These are phyloP conservation scores for Furnarius figulus DNA, from an alignment of 2,113 vertebrate species.

Conservation along the genomic window DNA sequence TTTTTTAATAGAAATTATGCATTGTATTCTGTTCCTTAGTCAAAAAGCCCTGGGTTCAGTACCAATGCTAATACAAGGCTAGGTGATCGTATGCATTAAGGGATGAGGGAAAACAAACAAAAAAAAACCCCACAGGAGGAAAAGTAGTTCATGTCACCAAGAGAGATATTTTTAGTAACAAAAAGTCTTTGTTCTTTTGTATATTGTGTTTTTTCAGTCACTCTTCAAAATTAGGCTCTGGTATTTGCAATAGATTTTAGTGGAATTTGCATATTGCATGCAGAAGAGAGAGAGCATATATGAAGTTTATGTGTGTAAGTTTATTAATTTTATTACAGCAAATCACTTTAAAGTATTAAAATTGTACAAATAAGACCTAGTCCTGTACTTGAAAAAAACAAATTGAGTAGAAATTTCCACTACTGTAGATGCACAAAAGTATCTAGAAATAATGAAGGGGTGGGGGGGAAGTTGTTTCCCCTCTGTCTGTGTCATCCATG, in stretches of 20 bases:
- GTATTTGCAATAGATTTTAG: background rate
- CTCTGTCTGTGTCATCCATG: background rate
- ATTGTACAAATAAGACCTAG: background rate
- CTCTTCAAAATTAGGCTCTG: background rate
- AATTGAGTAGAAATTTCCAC: background rate
- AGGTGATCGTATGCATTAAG: background rate
- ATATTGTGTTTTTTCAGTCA: background rate
- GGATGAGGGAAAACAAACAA: background rate
- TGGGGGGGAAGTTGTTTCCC: rapidly evolving
- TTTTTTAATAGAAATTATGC: background rate
- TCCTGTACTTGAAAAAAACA: background rate
- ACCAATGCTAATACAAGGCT: background rate
- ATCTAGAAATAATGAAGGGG: background rate
- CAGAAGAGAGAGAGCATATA: background rate
- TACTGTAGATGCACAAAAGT: background rate
- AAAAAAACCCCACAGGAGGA: background rate
- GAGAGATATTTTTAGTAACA: background rate
- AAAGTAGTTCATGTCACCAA: background rate
- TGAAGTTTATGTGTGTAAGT: background rate
- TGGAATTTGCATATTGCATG: background rate
- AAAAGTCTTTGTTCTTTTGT: background rate
- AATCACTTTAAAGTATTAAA: background rate
- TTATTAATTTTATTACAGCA: background rate
- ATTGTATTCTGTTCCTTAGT: background rate
- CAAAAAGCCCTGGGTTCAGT: background rate